Base-by-base conservation (phyloP, 2,888 invertebrate species). In the Agrilus biguttatus region DNA sequence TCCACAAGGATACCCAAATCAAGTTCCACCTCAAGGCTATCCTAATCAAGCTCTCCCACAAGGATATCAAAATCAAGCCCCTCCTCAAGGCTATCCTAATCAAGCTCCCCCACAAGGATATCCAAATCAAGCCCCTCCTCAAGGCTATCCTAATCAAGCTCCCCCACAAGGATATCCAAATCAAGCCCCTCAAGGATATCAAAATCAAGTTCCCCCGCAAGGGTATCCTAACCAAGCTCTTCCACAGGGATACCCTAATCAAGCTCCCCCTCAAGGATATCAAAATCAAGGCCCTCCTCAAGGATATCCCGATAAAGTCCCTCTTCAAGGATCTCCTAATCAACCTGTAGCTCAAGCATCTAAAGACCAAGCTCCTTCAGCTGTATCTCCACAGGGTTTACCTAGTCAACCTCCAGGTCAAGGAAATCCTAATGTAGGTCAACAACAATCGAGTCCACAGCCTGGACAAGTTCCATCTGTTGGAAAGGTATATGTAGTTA, bases 261-360 rank as follows among this genome's bases (percentile, higher is more conserved):
- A 49, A 48, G 35, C 39, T 14, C 51, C 47, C 36, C 51, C 45
- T 23, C 46, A 45, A 14, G 49, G 49, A 34, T 45, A 51, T 37
- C 50, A 47, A 5, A 21, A 21, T 7, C 21, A 21, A 6, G 21
- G 14, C 34, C 34, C 19, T 19, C 53, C 60, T 40, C 53, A 51
- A 33, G 55, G 51, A 5, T 54, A 60, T 35, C 58, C 55, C 14
- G 51, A 55, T 42, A 55, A 55, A 40, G 51, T 48, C n/a, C 49
- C 54, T 8, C 55, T 4, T n/a, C 44, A 34, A 23, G 41, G 41
- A 19, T 44, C 39, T 12, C 36, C 33, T n/a, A 19, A 34, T 21
- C 36, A 13, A 10, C 39, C n/a, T 14, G 36, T 36, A 13, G 14
- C 7, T 19, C 43, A 39, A 33, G 13, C 12, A 4, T 39, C 41